Percentiles rank a stretch among this genome's conserved stretches.
These are phyloP conservation scores for Dipodomys ordii DNA, from an alignment of 2,113 vertebrate species.

Conservation along the genomic window DNA sequence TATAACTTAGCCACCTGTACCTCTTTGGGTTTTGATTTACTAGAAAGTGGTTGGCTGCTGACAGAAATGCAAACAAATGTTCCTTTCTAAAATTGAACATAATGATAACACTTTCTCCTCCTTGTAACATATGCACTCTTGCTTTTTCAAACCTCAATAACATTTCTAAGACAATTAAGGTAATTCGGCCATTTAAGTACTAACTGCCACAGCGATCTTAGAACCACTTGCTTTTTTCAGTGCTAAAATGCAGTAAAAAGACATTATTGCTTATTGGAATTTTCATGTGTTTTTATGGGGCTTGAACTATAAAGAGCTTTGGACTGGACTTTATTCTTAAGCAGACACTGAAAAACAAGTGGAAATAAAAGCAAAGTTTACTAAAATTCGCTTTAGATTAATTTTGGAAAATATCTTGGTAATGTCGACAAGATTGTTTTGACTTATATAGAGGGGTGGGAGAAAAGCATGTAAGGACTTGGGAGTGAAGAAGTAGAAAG, in stretches of 20 bases:
- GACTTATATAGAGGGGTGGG: background rate
- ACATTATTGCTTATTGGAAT: constrained; percentile 77
- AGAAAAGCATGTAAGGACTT: too few relatives aligned
- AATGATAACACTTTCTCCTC: constrained; percentile 33
- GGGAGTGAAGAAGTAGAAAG: background rate
- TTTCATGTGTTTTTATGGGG: constrained; percentile 72
- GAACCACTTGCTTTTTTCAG: constrained; percentile 71
- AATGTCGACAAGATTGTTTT: background rate
- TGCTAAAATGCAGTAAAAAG: constrained; percentile 76
- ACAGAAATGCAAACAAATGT: constrained; percentile 68
- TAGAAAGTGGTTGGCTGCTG: constrained; percentile 35
- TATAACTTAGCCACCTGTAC: background rate
- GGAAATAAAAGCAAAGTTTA: background rate
- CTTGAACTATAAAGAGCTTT: constrained; percentile 58
- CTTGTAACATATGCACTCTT: constrained; percentile 22
- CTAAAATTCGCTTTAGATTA: constrained; percentile 39
- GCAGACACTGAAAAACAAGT: constrained; percentile 71
- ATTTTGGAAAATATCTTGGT: constrained; percentile 29
- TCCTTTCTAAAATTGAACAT: background rate
- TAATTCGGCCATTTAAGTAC: constrained; percentile 80
- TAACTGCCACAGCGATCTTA: constrained; percentile 68
- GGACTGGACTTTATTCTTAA: constrained; percentile 72
- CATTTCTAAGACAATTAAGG: constrained; percentile 73
- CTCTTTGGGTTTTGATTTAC: constrained; percentile 72
- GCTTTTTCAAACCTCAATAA: constrained; percentile 55